Evolutionary conservation across 2,113 vertebrate genomes (phyloP), one percentile per base, ranked within the genome.

Genomic region (Kryptolebias marmoratus): DNA sequence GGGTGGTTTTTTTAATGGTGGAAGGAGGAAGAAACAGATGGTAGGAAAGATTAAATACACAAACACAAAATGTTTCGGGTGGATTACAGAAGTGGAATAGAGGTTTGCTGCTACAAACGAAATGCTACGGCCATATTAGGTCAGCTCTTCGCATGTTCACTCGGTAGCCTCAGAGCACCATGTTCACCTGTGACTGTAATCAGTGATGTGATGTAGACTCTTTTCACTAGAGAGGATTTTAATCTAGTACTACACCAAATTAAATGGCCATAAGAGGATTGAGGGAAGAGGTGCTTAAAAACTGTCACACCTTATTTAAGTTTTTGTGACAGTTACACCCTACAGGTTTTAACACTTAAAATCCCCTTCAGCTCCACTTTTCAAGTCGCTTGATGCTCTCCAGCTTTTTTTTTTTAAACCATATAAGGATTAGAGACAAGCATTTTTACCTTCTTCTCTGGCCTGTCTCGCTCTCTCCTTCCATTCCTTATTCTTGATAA

Each of bases 201-300:
- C 65, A 58, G 28, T 62, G 72, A 45, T 47, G 61, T 44, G 27
- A 67, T 58, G 42, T 9, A 0, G 28, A 45, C 49, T 54, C 32
- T 68, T 75, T 59, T 68, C 55, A 56, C 28, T 50, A 31, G 56
- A 52, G n/a, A 15, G 28, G 50, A 42, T 64, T 77, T 64, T 39
- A 60, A 73, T 55, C 22, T 50, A 8, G 3, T 18, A 44, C 49
- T 62, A 52, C 5, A 66, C 30, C 28, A 50, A 55, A 52, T 68
- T 69, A 62, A 72, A 48, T 39, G 54, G 28, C 11, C 64, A 55
- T 55, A 49, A 73, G 15, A 49, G 49, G 44, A 77, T 53, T 52
- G 45, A 57, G n/a, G 36, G 15, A 65, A n/a, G 30, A 60, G 39
- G 9, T 42, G 45, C 36, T 68, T 57, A 70, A 53, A 73, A 49